Evolutionary conservation across 2,113 vertebrate species (phyloP), one percentile per base, ranked within the genome.

Genomic region (Bubo scandiacus): DNA sequence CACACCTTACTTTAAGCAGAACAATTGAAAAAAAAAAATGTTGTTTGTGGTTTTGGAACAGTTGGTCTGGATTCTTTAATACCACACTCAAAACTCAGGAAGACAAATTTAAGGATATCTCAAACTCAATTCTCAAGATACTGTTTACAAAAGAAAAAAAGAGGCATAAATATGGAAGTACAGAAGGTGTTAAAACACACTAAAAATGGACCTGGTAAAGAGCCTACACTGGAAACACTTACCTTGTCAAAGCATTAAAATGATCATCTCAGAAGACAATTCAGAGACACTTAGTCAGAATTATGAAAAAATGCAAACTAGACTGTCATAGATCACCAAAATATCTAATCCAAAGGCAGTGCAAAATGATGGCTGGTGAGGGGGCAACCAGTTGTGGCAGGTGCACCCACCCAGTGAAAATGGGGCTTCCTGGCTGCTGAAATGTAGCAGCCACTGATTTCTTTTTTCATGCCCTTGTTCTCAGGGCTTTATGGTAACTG

Each of bases 221-320:
- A 92, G 45, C 45, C 92, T 85, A 30, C 8, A 52, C 18, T 63
- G 66, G 62, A 94, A 94, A 92, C 73, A 97, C 92, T 94, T 95
- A 96, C 87, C 97, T 96, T 92, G 58, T 66, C 32, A 94, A 86
- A 91, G 75, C 36, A 88, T 73, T 86, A 83, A 86, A 70, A 77
- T 47, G 1, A 82, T 49, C 52, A 85, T 43, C 75, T 92, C 61
- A 43, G 62, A 84, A 83, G 61, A 91, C 34, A 71, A 82, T 82
- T 94, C 77, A 86, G 55, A 82, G 51, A 94, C 40, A 59, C 4
- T 51, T 42, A 36, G 5, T 47, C 27, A 88, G 55, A 92, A 75
- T 25, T 77, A n/a, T 66, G n/a, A n/a, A 81, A 77, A 84, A 93
- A 75, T 6, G 23, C 52, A 65, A 91, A 61, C 27, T 38, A 68